Evolutionary conservation across 2,113 vertebrate genomes (phyloP), one percentile per base, ranked within the genome.

Genomic region (Myiozetetes cayanensis): DNA sequence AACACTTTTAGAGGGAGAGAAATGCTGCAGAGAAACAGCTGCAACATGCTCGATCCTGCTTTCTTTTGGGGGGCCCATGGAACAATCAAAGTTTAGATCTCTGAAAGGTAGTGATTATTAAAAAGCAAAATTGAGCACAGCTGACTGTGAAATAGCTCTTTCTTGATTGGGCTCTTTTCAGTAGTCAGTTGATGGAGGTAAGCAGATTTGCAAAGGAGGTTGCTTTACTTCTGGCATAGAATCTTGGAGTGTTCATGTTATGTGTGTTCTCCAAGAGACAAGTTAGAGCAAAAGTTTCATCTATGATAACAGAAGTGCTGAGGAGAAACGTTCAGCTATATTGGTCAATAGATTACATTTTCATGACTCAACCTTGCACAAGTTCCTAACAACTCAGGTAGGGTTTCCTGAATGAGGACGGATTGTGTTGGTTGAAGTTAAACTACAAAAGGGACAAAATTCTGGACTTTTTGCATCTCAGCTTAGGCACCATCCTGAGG

Each of bases 21-120:
- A 89, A 61, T 66, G 67, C 90, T 92, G 85, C 93, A 96, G 89
- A 84, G 90, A 90, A 95, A 94, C 89, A 91, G 83, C 93, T 94
- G 93, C 82, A 95, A 86, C 63, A 19, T 56, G 25, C 78, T 67
- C n/a, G 16, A 63, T 85, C 18, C 43, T 68, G 23, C 49, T 90
- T 90, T 72, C 73, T 93, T 96, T 68, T 79, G 37, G 66, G 68
- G 70, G 43, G 58, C 58, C 77, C 2, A 2, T 62, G 73, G 58
- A 87, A 56, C 55, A 78, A 35, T 80, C 41, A 39, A 90, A 89
- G 56, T 76, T 75, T 67, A 59, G 47, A 55, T 74, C 61, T 90
- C 61, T 80, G 53, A 75, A 95, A 81, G 65, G 72, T 52, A 74
- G 33, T 27, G 43, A 41, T 92, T 91, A 83, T 85, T 94, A 47